Base-by-base conservation (phyloP, 2,888 invertebrate genomes). In the Caenorhabditis imperialis region DNA sequence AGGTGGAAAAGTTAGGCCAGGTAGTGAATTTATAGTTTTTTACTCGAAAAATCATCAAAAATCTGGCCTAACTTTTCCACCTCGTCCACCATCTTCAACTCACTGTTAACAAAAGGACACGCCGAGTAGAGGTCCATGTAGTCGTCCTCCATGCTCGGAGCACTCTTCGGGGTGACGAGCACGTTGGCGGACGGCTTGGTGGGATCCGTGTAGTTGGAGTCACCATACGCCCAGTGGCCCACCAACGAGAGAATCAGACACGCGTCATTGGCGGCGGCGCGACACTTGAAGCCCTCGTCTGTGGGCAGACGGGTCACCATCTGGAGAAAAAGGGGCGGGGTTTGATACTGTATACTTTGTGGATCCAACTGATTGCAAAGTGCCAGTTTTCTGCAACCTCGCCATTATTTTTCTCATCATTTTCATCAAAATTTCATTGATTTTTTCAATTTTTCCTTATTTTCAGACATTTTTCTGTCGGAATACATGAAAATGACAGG, bases 71-170 rank as follows among this genome's bases (percentile, higher is more conserved):
- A n/a, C 7, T 38, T 25, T 14, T 25, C 8, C 7, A n/a, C n/a
- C n/a, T n/a, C n/a, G n/a, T n/a, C n/a, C n/a, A n/a, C n/a, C n/a
- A 1, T 10, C 6, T 18, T 7, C 10, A 7, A 30, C 77, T 53
- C 14, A 77, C 77, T 72, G 40, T 78, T 78, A 1, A 67, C 74
- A 33, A 40, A 54, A 5, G 78, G 76, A 54, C 78, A 78, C 20
- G 20, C 44, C 10, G 40, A 18, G 18, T 78, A 78, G 23, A 78
- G 30, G 12, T 67, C n/a, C 23, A 57, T n/a, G 40, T 73, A 78
- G 14, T 61, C 61, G 3, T 63, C 33, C 12, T 71, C 61, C 1
- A 70, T 48, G 1, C 40, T 23, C 12, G 54, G 50, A n/a, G 35
- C 38, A 12, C 42, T 58, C 8, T 35, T 38, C 23, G 63, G 75